A percentile compares a stretch with the other conserved stretches of the same genome.
Evolutionary conservation across 2,888 invertebrate species (phyloP).

Genomic region (Andrena dorsata): DNA sequence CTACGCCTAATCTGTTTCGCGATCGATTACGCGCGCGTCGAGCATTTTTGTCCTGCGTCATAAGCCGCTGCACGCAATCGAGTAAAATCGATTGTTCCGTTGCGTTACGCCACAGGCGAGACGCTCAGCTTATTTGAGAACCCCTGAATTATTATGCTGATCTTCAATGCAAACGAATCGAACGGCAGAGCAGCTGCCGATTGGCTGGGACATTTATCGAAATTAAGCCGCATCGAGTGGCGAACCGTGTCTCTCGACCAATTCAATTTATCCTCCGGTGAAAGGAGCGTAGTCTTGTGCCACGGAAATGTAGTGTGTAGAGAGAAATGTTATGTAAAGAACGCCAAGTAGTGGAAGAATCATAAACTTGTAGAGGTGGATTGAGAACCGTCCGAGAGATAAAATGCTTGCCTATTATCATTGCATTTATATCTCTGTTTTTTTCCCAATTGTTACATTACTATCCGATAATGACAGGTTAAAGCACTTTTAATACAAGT

Average conservation of each 20-base stretch:
- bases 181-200: background rate
- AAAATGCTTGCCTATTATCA: background rate
- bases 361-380: background rate
- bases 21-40: background rate
- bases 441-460: background rate
- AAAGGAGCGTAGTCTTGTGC: background rate
- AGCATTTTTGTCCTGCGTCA: background rate
- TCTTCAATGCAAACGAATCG: slow-evolving; percentile 8
- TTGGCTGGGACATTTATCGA: background rate
- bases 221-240: background rate
- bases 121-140: background rate
- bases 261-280: background rate
- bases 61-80: background rate
- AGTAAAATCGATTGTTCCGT: slow-evolving; percentile 3
- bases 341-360: background rate
- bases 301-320: background rate
- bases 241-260: no score
- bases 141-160: background rate
- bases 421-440: background rate
- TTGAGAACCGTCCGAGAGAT: background rate
- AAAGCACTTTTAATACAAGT: background rate
- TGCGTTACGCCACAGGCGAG: background rate
- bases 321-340: background rate
- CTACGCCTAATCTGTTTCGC: background rate
- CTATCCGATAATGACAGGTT: background rate